Evolutionary conservation across 1,140 invertebrate species (phyloP).

Genomic region (Matsumurasca onukii): DNA sequence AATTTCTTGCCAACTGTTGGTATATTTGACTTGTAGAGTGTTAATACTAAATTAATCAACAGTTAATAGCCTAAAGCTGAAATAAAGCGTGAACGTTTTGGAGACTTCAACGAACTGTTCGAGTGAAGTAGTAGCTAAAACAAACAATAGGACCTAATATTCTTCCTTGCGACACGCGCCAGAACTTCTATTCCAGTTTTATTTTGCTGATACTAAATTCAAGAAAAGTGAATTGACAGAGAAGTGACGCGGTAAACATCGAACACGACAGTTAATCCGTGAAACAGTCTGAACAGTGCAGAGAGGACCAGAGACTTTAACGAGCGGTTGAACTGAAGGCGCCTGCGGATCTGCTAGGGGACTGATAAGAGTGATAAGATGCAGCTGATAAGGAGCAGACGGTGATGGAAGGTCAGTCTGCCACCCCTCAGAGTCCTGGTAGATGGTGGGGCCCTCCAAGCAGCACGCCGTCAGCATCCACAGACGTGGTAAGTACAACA

Average conservation of each 20-base stretch:
- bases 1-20: neutral
- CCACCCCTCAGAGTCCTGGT: neutral
- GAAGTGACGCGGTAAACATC: neutral
- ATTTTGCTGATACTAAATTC: no score
- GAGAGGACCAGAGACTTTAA: slow-evolving; percentile 1
- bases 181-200: no score
- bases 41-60: no score
- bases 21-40: neutral
- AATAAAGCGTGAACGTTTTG: no score
- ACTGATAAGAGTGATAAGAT: neutral
- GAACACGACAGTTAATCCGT: neutral
- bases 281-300: neutral
- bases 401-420: slow-evolving; percentile 1
- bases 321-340: neutral
- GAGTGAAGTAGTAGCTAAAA: no score
- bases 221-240: neutral
- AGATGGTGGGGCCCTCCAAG: neutral
- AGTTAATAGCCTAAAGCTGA: no score
- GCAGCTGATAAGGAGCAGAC: neutral
- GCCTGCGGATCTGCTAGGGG: neutral
- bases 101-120: no score
- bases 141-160: no score
- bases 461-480: neutral
- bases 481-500: slow-evolving; percentile 11
- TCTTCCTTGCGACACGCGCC: no score